A percentile compares a stretch with the other conserved stretches of the same genome.
phyloP scores from a whole-genome alignment of 1,140 invertebrate species.

The Luehdorfia chinensis region DNA sequence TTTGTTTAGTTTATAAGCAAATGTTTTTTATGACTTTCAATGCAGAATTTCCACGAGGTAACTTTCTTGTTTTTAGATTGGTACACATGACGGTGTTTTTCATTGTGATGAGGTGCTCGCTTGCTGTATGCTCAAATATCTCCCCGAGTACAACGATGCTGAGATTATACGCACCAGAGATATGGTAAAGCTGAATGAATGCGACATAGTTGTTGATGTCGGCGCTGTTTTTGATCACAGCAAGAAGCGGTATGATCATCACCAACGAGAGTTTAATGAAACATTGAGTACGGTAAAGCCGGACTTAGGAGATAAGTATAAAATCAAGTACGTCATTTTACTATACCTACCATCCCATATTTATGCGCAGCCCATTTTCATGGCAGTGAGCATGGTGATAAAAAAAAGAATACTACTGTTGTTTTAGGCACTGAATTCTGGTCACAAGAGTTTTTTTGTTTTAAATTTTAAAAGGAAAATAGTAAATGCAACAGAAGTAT shows the following conservation, averaged over 20 bases:
- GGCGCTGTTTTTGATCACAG: constrained; percentile 91
- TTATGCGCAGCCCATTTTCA: too few species aligned
- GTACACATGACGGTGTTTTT: constrained; percentile 90
- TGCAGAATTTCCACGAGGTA: neutral
- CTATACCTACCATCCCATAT: neutral
- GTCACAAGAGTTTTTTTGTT: too few species aligned
- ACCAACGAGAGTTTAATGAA: constrained; percentile 87
- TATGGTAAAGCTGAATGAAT: constrained; percentile 82
- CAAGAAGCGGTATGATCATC: constrained; percentile 94
- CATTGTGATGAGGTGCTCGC: constrained; percentile 98
- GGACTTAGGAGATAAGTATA: constrained; percentile 71
- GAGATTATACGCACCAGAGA: constrained; percentile 86
- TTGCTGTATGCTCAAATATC: constrained; percentile 91
- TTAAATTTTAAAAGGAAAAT: too few species aligned
- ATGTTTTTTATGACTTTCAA: too few species aligned
- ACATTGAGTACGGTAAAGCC: constrained; percentile 78
- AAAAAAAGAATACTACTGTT: too few species aligned
- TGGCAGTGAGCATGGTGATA: too few species aligned
- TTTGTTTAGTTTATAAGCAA: too few species aligned
- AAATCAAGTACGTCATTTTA: constrained; percentile 72
- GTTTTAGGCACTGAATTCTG: too few species aligned
- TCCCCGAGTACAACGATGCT: constrained; percentile 90
- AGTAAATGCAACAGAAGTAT: too few species aligned
- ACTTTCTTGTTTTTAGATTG: constrained; percentile 77
- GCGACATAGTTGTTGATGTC: constrained; percentile 98